Conservation (phyloP, 1,140 invertebrate genomes). For the Grapholita molesta region DNA sequence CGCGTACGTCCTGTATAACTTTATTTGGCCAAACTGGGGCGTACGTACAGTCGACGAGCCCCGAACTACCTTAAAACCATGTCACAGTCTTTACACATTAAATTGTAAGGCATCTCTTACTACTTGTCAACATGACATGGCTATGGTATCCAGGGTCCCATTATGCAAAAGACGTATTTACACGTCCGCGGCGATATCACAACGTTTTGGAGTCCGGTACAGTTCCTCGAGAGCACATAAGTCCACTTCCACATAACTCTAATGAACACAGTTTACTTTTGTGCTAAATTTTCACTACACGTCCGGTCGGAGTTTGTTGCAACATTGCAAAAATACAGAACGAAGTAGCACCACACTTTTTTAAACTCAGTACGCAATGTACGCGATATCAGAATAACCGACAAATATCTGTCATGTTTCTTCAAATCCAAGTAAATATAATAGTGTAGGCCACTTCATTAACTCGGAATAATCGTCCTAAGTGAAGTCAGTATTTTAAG, state of each 20-base stretch:
- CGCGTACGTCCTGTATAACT: not conserved
- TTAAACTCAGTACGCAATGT: not conserved
- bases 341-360: slow-evolving; percentile 1
- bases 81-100: not conserved
- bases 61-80: not conserved
- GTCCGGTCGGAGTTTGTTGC: not conserved
- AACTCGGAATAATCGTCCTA: not conserved
- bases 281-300: slow-evolving; percentile 23
- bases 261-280: slow-evolving; percentile 40
- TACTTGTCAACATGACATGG: not conserved
- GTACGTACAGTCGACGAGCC: not conserved
- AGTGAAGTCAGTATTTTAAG: not conserved
- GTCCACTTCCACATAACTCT: slow-evolving; percentile 24
- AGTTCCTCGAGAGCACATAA: not conserved
- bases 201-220: not conserved
- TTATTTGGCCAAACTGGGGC: not conserved
- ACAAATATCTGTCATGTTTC: not conserved
- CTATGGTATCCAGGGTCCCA: not conserved
- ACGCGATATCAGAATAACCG: not conserved
- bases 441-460: not conserved
- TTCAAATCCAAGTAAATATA: not conserved
- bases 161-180: not conserved
- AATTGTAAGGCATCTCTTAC: not conserved
- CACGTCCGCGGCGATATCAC: not conserved
- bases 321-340: not conserved